Evolutionary conservation across 1,140 invertebrate genomes (phyloP), one percentile per base, ranked within the genome.

Genomic region (Drosophila tani): DNA sequence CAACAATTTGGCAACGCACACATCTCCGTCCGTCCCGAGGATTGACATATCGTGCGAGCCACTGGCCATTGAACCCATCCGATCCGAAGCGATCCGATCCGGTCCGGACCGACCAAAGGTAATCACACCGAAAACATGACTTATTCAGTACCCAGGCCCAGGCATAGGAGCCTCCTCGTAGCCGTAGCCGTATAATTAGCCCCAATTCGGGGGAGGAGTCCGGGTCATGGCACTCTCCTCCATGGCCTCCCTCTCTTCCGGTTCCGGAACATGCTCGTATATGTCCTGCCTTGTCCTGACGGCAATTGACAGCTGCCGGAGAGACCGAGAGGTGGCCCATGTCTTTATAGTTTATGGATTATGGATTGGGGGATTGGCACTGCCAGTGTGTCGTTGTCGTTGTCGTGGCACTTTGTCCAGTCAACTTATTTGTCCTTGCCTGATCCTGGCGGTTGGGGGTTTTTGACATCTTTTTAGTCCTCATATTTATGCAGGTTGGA

Each of bases 101-200:
- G 32, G 49, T 29, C 53, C 58, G 32, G 49, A 38, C 43, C 60
- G 59, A 40, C 74, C 74, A 76, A 67, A 76, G 74, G 74, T 76
- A 76, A 76, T 76, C 74, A 76, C 74, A 76, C 67, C 68, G 35
- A 50, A 35, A 35, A 75, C 71, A 76, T 76, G 71, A 76, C 71
- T 76, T 76, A 76, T 76, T 76, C 62, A 76, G 35, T 24, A 41
- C 59, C 21, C 59, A 59, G 35, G 32, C 59, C 21, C 59, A 59
- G 21, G 21, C 21, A 24, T 24, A 24, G 21, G 21, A 24, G 21
- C 21, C 21, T 24, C 21, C 21, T 24, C 21, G 21, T 24, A 32
- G 49, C 46, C 43, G 46, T 47, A 46, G 58, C 70, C 38, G 47
- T 75, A 76, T 76, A 76, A 76, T 76, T 76, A 75, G 74, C 60